These are phyloP conservation scores for Ctenicera cuprea DNA, from an alignment of 2,888 invertebrate genomes.

Conservation along the genomic window DNA sequence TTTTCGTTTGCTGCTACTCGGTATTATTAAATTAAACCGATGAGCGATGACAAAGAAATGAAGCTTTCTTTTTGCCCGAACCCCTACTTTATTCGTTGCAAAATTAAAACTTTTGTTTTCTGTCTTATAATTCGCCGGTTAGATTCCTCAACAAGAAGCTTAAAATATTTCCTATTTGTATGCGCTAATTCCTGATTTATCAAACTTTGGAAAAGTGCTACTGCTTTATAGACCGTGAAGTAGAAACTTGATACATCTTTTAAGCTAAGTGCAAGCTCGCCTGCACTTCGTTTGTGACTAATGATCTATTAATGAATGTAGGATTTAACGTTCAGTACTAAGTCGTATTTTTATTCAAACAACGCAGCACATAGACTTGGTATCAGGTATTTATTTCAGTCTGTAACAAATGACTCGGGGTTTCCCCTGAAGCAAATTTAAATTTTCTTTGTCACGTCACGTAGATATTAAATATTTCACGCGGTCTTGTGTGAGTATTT, in stretches of 20 bases:
- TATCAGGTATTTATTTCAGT: constrained; percentile 17
- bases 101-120: constrained; percentile 44
- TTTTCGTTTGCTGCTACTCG: constrained; percentile 41
- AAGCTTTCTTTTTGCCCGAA: constrained; percentile 36
- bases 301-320: constrained; percentile 16
- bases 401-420: constrained; percentile 16
- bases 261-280: constrained; percentile 14
- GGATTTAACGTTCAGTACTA: neutral
- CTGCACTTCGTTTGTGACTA: neutral
- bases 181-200: neutral
- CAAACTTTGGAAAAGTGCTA: neutral
- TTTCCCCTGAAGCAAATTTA: constrained; percentile 40
- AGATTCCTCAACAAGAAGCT: neutral
- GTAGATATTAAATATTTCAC: constrained; percentile 48
- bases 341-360: neutral
- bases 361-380: neutral
- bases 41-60: constrained; percentile 47
- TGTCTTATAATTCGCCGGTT: constrained; percentile 2
- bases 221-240: neutral
- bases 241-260: neutral
- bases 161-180: constrained; percentile 14
- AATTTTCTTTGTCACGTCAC: constrained; percentile 45
- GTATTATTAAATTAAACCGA: constrained; percentile 50
- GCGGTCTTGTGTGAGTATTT: constrained; percentile 39
- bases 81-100: constrained; percentile 2